A percentile compares a stretch with the other conserved stretches of the same genome.
Evolutionary conservation across 2,797 vertebrate species (phyloP).

Genomic region (Furcifer pardalis): DNA sequence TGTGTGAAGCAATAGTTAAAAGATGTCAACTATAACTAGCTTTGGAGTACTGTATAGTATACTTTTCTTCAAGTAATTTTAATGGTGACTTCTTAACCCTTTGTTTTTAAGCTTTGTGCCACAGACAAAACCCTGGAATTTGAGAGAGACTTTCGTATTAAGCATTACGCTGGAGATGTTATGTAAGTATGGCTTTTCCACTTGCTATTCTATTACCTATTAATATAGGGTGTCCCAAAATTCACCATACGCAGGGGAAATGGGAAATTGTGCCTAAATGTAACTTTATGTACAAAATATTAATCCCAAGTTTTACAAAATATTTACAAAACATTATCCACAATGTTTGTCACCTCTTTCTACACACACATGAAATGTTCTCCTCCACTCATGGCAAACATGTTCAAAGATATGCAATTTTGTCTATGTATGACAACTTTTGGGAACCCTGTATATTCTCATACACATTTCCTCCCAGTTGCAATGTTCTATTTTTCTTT

Average conservation of each 20-base stretch:
- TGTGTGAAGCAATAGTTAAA: not conserved
- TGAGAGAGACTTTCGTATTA: constrained; percentile 94
- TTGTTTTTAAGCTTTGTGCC: constrained; percentile 85
- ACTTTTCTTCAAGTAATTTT: not conserved
- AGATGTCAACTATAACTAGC: not conserved
- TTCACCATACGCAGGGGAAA: too few species aligned
- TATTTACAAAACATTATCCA: too few species aligned
- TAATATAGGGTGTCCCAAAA: too few species aligned
- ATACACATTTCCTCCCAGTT: not conserved
- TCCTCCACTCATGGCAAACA: too few species aligned
- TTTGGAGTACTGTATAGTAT: not conserved
- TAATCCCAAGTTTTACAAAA: too few species aligned
- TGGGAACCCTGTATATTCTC: too few species aligned
- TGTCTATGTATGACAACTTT: too few species aligned
- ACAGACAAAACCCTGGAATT: constrained; percentile 95
- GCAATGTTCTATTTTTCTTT: not conserved
- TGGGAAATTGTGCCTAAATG: too few species aligned
- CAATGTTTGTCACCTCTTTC: too few species aligned
- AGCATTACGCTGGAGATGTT: constrained; percentile 95
- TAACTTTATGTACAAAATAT: too few species aligned
- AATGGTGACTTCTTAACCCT: constrained; percentile 18
- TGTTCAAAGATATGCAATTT: too few species aligned
- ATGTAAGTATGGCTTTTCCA: constrained; percentile 82
- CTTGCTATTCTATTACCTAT: not conserved
- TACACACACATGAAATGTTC: too few species aligned